Percentiles rank a stretch among this genome's conserved stretches.
Evolutionary conservation across 2,113 vertebrate species (phyloP).

Genomic region (Strigops habroptila): DNA sequence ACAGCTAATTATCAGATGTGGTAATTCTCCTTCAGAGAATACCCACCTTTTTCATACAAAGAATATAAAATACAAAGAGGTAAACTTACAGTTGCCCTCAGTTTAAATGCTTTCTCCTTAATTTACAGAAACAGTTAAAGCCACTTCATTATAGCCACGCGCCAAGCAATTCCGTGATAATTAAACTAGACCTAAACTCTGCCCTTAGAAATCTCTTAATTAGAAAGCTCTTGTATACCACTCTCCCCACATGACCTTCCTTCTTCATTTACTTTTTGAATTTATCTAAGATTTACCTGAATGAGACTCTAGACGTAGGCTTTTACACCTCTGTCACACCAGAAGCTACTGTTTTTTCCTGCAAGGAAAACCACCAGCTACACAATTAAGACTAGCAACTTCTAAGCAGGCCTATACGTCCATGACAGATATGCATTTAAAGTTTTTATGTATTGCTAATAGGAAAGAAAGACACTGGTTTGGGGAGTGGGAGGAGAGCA

Average conservation of each 20-base stretch:
- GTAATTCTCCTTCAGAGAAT: background rate
- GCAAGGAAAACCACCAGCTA: background rate
- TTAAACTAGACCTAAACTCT: background rate
- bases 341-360: background rate
- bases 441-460: background rate
- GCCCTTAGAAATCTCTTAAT: background rate
- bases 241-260: background rate
- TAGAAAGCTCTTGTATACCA: background rate
- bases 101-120: background rate
- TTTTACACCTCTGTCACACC: background rate
- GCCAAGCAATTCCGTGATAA: background rate
- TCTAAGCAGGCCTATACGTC: background rate
- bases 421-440: background rate
- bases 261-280: background rate
- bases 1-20: background rate
- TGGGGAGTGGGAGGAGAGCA: rapidly evolving
- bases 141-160: background rate
- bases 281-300: background rate
- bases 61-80: background rate
- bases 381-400: background rate
- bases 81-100: background rate
- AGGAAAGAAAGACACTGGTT: background rate
- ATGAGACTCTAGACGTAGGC: background rate
- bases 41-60: background rate
- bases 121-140: background rate